Evolutionary conservation across 2,797 vertebrate species (phyloP), one percentile per base, ranked within the genome.

Genomic region (Pyrocephalus nanus): DNA sequence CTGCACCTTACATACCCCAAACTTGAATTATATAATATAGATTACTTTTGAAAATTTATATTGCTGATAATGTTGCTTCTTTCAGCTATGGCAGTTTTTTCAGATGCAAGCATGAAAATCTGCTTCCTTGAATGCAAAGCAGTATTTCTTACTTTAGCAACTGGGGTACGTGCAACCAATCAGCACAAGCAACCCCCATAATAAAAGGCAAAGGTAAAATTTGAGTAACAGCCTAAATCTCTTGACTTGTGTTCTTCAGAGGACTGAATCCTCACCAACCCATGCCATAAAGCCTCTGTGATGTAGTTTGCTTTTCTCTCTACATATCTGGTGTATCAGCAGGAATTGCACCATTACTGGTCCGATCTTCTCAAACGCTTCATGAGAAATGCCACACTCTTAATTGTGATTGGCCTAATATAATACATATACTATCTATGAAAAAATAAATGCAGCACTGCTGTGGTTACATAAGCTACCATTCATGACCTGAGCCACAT

Each of bases 41-140:
- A 80, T 90, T 79, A 45, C 86, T 92, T 95, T 58, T 62, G 23
- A 40, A 90, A 81, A 72, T 15, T 40, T 48, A n/a, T 85, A 76
- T 43, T 27, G 26, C 84, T 78, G 79, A 80, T 76, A 65, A 38
- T 2, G 32, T 71, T 48, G 18, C 71, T 85, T 76, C 76, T 95
- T 92, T 84, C 73, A 71, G 53, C 34, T 71, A n/a, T 8, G 23
- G 64, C 14, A 15, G 48, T 40, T 12, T 67, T 80, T 86, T 40
- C 64, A 77, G 47, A 82, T 40, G 38, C 27, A 77, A 51, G 62
- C 45, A 69, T 15, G 53, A 85, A 92, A 92, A 77, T 69, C 64
- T 76, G 53, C n/a, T 93, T 79, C 74, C 77, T 51, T 69, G 71
- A 95, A 85, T 69, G 61, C 64, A 93, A 92, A 85, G 45, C 48